phyloP scores from a whole-genome alignment of 2,113 vertebrate genomes.

The Picathartes gymnocephalus region DNA sequence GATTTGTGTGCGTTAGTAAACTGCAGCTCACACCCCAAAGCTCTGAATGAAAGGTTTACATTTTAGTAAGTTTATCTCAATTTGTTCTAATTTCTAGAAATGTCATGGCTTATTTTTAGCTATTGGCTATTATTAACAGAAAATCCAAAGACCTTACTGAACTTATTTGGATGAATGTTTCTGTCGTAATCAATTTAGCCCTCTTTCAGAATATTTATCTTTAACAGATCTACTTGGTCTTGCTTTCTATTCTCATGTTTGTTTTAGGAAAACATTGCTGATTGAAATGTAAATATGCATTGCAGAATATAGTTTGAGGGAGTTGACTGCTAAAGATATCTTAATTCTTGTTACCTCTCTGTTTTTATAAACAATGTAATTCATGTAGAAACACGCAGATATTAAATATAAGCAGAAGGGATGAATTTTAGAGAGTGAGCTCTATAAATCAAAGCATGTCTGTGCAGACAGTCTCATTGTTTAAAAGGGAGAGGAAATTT shows the following conservation, averaged over 20 bases:
- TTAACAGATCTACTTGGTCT: neutral
- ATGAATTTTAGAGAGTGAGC: neutral
- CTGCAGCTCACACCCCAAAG: neutral
- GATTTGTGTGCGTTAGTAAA: neutral
- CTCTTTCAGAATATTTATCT: neutral
- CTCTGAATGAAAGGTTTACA: neutral
- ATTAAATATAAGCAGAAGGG: neutral
- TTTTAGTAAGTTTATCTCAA: slow-evolving; percentile 33
- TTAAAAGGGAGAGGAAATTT: slow-evolving; percentile 4
- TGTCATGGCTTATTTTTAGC: neutral
- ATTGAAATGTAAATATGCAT: slow-evolving; percentile 20
- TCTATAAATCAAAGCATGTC: neutral
- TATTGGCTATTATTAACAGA: neutral
- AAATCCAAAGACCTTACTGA: neutral
- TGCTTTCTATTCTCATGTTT: neutral
- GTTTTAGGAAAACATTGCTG: neutral
- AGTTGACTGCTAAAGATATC: neutral
- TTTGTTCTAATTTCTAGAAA: slow-evolving; percentile 28
- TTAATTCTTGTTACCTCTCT: neutral
- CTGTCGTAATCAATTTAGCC: neutral
- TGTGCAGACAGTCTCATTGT: neutral
- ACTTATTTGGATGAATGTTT: neutral
- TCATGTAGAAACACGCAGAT: neutral
- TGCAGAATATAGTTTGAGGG: neutral
- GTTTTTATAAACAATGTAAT: neutral